Conservation (phyloP, 2,113 vertebrate species). For the Thamnaconus septentrionalis region DNA sequence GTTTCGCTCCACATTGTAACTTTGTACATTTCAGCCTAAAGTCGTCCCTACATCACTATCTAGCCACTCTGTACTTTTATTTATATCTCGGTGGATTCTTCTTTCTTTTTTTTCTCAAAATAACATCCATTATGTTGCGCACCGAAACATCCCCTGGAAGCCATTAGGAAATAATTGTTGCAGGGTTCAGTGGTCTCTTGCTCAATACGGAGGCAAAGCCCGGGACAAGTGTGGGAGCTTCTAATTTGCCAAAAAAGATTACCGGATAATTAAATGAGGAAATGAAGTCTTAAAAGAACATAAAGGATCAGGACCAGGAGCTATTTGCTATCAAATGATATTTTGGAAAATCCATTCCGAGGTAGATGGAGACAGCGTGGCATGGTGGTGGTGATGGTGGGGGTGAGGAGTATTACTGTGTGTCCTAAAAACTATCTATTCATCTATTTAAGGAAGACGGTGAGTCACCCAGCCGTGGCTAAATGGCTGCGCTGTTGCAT, state of each 20-base stretch:
- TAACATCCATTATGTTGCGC: not conserved
- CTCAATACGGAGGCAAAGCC: constrained; percentile 18
- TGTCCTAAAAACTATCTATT: constrained; percentile 6
- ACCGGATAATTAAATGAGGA: constrained; percentile 28
- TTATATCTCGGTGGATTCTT: too few relatives aligned
- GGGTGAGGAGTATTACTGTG: not conserved
- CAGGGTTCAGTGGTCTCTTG: constrained; percentile 17
- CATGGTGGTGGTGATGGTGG: too few relatives aligned
- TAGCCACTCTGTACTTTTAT: too few relatives aligned
- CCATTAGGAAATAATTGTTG: constrained; percentile 38
- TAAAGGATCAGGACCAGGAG: not conserved
- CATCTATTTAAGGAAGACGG: constrained; percentile 33
- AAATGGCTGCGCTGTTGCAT: constrained; percentile 31
- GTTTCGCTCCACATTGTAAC: too few relatives aligned
- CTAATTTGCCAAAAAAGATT: constrained; percentile 46
- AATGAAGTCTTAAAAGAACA: constrained; percentile 24
- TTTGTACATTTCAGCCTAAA: too few relatives aligned
- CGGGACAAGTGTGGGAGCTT: constrained; percentile 20
- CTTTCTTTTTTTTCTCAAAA: too few relatives aligned
- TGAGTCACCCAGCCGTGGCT: constrained; percentile 50
- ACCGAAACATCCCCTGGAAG: constrained; percentile 27
- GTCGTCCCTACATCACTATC: too few relatives aligned
- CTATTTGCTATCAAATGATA: too few relatives aligned
- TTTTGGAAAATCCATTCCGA: too few relatives aligned
- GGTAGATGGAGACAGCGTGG: too few relatives aligned